Percentiles rank a stretch among this genome's conserved stretches.
These are phyloP conservation scores for Nudaria mundana DNA, from an alignment of 2,888 invertebrate genomes.

Conservation along the genomic window DNA sequence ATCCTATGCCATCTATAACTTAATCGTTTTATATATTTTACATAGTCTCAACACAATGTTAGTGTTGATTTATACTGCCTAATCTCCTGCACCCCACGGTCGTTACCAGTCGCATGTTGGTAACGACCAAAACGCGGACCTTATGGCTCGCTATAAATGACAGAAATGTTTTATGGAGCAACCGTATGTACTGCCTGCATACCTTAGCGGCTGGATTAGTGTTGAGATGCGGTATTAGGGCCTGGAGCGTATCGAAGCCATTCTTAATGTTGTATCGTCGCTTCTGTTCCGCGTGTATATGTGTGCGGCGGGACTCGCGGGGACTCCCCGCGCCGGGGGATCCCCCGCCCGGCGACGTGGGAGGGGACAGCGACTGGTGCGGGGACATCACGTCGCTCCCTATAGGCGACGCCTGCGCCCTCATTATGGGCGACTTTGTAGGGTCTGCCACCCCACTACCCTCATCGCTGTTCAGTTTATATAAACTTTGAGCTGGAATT, in stretches of 20 bases:
- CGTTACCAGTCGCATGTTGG: too few species aligned
- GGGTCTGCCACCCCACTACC: slow-evolving; percentile 58
- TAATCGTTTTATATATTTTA: too few species aligned
- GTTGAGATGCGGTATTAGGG: slow-evolving; percentile 94
- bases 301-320: slow-evolving; percentile 91
- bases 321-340: slow-evolving; percentile 50
- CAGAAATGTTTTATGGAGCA: too few species aligned
- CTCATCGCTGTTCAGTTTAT: slow-evolving; percentile 71
- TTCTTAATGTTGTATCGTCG: slow-evolving; percentile 97
- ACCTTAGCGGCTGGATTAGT: slow-evolving; percentile 95
- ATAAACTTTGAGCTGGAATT: slow-evolving; percentile 67
- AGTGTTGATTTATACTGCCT: too few species aligned
- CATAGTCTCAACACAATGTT: too few species aligned
- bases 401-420: slow-evolving; percentile 68
- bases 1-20: too few species aligned
- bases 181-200: too few species aligned
- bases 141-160: too few species aligned
- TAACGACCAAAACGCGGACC: too few species aligned
- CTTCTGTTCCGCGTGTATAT: slow-evolving; percentile 98
- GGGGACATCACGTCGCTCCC: slow-evolving; percentile 75
- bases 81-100: too few species aligned
- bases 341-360: slow-evolving; percentile 83
- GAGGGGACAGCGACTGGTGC: slow-evolving; percentile 73
- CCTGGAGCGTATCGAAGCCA: slow-evolving; percentile 96
- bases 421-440: slow-evolving; percentile 65